A percentile compares a stretch with the other conserved stretches of the same genome.
These are phyloP conservation scores for Eupithecia insigniata DNA, from an alignment of 2,888 invertebrate species.

Conservation along the genomic window DNA sequence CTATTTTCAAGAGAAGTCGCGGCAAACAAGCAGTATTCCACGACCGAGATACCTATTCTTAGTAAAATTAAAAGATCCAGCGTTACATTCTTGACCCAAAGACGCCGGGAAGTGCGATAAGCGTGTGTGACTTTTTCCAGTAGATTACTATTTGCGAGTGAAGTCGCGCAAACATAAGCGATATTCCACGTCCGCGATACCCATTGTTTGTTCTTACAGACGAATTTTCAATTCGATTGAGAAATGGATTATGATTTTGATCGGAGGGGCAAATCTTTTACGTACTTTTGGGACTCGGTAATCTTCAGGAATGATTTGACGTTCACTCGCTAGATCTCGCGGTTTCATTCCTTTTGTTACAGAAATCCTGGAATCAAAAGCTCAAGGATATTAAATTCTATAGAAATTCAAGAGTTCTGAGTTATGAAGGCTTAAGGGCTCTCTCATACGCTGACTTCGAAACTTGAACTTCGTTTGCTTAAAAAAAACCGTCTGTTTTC, in stretches of 20 bases:
- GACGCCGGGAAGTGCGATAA: too few relatives aligned
- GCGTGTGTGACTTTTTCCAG: too few relatives aligned
- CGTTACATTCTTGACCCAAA: too few relatives aligned
- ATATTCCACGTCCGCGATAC: conserved; percentile 36
- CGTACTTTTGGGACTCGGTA: conserved; percentile 25
- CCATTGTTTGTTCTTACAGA: conserved; percentile 50
- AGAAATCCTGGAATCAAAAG: conserved; percentile 21
- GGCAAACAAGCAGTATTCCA: too few relatives aligned
- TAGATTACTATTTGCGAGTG: too few relatives aligned
- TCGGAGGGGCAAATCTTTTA: conserved; percentile 34
- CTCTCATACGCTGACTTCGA: background rate
- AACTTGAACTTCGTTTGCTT: too few relatives aligned
- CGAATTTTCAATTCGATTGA: conserved; percentile 48
- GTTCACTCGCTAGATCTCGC: conserved; percentile 23
- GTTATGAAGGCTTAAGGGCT: conserved; percentile 6
- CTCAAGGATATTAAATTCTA: conserved; percentile 31
- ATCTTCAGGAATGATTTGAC: conserved; percentile 33
- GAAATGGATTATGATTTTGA: conserved; percentile 39
- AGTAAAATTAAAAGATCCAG: too few relatives aligned
- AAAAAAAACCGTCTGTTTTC: background rate
- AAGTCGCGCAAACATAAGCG: conserved; percentile 11
- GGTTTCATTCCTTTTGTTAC: conserved; percentile 36
- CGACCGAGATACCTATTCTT: too few relatives aligned
- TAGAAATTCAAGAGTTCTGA: conserved; percentile 23
- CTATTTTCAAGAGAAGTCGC: too few relatives aligned